Base-by-base conservation (phyloP, 2,797 vertebrate genomes). In the Macrochelys suwanniensis region DNA sequence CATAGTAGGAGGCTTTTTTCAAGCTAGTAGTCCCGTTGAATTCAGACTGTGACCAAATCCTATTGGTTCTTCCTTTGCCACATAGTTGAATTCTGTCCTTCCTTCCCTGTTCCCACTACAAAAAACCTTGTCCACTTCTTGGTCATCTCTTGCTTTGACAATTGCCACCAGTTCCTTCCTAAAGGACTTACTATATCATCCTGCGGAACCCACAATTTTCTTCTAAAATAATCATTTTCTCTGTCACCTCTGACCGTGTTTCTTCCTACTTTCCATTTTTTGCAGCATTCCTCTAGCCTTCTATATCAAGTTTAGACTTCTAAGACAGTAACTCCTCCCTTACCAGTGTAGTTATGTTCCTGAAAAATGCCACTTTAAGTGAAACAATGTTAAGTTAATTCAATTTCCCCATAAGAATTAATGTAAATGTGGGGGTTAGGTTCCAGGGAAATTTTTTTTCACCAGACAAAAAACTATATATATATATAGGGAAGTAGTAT, bases 121-220 rank as follows among this genome's bases (percentile, higher is more conserved):
- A 85, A 77, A 79, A 87, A 45, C 28, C 3, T 68, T 80, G 74
- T 5, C 28, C 95, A 77, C 42, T 5, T 15, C 47, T 94, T 59
- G 0, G 54, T 94, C 80, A 28, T 25, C 89, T 37, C 53, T 85
- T 80, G 33, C 19, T 7, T 85, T 84, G 7, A 8, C 50, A 82
- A 61, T 21, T 87, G 16, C 13, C 77, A 82, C 5, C 33, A 82
- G 17, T 13, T 56, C 3, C 1, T 89, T 91, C 92, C 57, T 54
- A 57, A 71, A 81, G 87, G 50, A 65, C 3, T 0, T 0, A 33
- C 50, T 4, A 17, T 9, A 11, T 0, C 0, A 5, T 71, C 95
- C 91, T n/a, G 4, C 42, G 17, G 25, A 77, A 77, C 45, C 7
- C 3, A 25, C 37, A 42, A 23, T 71, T 23, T 71, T 37, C 19